A percentile compares a stretch with the other conserved stretches of the same genome.
Conservation (phyloP, 2,797 vertebrate genomes). For the Phrynocephalus forsythii region DNA sequence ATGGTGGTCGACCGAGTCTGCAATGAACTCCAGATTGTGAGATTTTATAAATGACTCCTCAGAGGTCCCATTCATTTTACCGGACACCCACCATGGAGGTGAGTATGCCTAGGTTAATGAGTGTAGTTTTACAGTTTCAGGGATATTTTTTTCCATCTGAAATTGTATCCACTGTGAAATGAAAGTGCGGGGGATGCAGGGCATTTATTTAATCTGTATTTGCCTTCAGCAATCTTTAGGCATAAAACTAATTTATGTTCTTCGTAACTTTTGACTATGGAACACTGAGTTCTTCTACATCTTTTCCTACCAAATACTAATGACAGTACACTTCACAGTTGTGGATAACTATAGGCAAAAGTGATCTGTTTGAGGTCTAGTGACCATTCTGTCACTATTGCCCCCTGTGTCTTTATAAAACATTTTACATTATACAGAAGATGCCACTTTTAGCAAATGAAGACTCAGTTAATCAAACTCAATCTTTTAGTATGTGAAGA, state of each 20-base stretch:
- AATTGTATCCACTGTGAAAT: neutral
- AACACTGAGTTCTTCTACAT: neutral
- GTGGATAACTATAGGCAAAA: neutral
- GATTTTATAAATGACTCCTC: neutral
- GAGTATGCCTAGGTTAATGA: neutral
- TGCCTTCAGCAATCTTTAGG: too few species aligned
- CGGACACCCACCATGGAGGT: too few species aligned
- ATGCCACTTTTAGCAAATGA: neutral
- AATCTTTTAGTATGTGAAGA: neutral
- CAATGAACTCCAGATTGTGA: neutral
- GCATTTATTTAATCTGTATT: neutral
- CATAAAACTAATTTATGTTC: neutral
- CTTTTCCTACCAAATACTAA: neutral
- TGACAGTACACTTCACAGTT: neutral
- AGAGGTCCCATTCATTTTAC: neutral
- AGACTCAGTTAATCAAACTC: neutral
- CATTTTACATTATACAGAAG: neutral
- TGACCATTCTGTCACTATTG: neutral
- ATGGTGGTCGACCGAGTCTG: constrained; percentile 43
- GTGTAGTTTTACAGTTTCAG: neutral
- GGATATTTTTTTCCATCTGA: neutral
- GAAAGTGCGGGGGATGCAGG: neutral
- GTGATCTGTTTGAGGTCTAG: neutral
- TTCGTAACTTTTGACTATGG: neutral
- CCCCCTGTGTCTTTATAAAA: neutral